A percentile compares a stretch with the other conserved stretches of the same genome.
These are phyloP conservation scores for Enteromius treurensis DNA, from an alignment of 2,797 vertebrate species.

Conservation along the genomic window DNA sequence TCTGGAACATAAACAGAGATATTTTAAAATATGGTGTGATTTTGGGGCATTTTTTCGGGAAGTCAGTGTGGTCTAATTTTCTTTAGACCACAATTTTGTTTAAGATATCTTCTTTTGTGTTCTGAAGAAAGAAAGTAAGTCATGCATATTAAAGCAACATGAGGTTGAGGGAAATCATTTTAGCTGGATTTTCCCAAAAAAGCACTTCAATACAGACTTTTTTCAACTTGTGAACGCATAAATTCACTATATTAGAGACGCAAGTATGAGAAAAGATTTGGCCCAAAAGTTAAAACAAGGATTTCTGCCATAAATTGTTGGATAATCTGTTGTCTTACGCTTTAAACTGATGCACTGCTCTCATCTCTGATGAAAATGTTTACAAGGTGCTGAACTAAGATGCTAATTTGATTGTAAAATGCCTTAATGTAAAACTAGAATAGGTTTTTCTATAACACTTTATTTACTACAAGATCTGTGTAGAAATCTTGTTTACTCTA, in stretches of 20 bases:
- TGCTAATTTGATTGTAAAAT: not conserved
- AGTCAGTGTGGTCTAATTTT: not conserved
- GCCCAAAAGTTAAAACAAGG: not conserved
- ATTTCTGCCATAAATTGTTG: not conserved
- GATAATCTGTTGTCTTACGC: not conserved
- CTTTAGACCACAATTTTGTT: not conserved
- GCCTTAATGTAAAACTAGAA: not conserved
- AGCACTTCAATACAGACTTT: not conserved
- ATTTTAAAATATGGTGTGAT: not conserved
- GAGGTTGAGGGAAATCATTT: not conserved
- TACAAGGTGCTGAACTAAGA: not conserved
- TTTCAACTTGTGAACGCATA: not conserved
- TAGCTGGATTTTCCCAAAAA: not conserved
- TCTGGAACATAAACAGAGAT: not conserved
- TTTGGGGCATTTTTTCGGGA: not conserved
- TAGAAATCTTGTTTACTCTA: not conserved
- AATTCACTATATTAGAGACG: not conserved
- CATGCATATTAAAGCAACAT: not conserved
- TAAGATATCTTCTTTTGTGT: not conserved
- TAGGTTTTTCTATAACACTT: not conserved
- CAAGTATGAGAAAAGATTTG: not conserved
- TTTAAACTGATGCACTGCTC: not conserved
- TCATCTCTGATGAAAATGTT: not conserved
- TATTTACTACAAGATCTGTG: not conserved
- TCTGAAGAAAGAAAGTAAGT: not conserved